phyloP scores from a whole-genome alignment of 2,888 invertebrate species.

The Leucophenga montana region DNA sequence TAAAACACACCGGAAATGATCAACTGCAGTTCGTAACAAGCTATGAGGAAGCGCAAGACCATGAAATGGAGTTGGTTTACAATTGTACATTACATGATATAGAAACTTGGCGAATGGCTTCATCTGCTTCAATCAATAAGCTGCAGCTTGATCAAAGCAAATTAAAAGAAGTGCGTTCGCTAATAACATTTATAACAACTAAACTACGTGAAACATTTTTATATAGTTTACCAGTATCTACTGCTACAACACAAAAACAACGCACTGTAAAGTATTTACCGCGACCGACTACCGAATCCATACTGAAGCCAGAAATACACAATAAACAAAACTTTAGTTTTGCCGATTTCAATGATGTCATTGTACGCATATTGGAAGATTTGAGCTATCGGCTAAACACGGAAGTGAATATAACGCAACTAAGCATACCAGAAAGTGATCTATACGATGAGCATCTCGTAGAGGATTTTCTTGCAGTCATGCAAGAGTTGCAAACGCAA shows the following conservation, averaged over 20 bases:
- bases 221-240: not conserved
- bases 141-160: slow-evolving; percentile 20
- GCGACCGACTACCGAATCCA: slow-evolving; percentile 45
- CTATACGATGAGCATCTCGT: slow-evolving; percentile 63
- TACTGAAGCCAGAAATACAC: slow-evolving; percentile 47
- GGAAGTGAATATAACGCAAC: slow-evolving; percentile 64
- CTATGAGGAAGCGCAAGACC: slow-evolving; percentile 39
- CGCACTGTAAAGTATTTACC: slow-evolving; percentile 45
- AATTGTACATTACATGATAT: slow-evolving; percentile 54
- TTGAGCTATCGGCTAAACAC: slow-evolving; percentile 57
- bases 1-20: slow-evolving; percentile 30
- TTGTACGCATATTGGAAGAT: slow-evolving; percentile 54
- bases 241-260: slow-evolving; percentile 31
- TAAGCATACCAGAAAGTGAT: slow-evolving; percentile 67
- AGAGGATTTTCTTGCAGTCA: slow-evolving; percentile 58
- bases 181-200: not conserved
- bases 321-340: slow-evolving; percentile 37
- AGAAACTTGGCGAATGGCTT: slow-evolving; percentile 56
- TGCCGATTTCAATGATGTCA: slow-evolving; percentile 48
- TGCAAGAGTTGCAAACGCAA: slow-evolving; percentile 53
- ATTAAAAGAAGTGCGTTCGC: not conserved
- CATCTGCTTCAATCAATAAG: not conserved
- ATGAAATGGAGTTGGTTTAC: slow-evolving; percentile 31
- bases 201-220: not conserved
- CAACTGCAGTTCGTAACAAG: slow-evolving; percentile 67